Conservation (phyloP, 1,140 invertebrate species). For the Cheumatopsyche charites region DNA sequence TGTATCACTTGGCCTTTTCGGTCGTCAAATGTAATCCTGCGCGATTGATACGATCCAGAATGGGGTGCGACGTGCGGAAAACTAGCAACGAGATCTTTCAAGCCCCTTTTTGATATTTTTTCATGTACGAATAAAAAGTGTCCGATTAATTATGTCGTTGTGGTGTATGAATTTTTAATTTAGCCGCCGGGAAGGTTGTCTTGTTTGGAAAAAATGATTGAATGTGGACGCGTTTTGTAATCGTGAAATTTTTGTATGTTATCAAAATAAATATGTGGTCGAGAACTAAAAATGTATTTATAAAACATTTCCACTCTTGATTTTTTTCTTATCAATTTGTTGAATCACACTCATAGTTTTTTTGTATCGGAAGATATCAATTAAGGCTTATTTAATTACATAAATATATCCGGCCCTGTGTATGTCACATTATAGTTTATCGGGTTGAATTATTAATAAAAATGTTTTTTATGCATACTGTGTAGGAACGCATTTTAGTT, state of each 20-base stretch:
- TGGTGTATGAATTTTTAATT: constrained; percentile 28
- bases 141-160: neutral
- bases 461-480: too few relatives aligned
- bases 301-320: too few relatives aligned
- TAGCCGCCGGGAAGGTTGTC: constrained; percentile 20
- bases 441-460: too few relatives aligned
- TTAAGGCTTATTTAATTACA: too few relatives aligned
- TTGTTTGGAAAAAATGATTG: constrained; percentile 24
- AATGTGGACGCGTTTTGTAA: neutral
- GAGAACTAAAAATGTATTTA: too few relatives aligned
- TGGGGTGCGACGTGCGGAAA: neutral
- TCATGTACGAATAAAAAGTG: neutral
- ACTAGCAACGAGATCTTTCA: neutral
- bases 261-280: neutral
- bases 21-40: neutral
- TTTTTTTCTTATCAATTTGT: too few relatives aligned
- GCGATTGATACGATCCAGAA: neutral
- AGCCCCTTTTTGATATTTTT: neutral
- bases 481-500: too few relatives aligned
- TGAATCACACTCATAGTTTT: too few relatives aligned
- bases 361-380: too few relatives aligned
- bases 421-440: too few relatives aligned
- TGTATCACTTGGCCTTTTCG: too few relatives aligned
- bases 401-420: too few relatives aligned
- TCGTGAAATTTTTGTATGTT: neutral